A percentile compares a stretch with the other conserved stretches of the same genome.
phyloP scores from a whole-genome alignment of 2,888 invertebrate genomes.

The Apamea sordens region DNA sequence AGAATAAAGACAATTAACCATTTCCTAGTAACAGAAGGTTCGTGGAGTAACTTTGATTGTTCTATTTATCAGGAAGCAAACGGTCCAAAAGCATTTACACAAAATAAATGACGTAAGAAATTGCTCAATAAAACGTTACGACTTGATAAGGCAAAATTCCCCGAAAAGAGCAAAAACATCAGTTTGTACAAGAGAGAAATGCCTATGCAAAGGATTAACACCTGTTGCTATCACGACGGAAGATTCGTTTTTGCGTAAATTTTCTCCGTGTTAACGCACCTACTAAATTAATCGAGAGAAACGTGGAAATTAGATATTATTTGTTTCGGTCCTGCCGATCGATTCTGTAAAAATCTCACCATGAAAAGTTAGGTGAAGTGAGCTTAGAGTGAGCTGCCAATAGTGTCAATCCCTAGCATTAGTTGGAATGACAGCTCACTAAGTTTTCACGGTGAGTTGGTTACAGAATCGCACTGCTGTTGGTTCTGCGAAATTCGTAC shows the following conservation, averaged over 20 bases:
- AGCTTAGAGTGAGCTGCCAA: no score
- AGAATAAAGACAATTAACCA: background rate
- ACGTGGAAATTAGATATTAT: slow-evolving; percentile 37
- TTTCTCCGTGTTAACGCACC: slow-evolving; percentile 15
- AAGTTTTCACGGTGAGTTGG: no score
- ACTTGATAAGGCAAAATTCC: slow-evolving; percentile 57
- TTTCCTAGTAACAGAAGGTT: slow-evolving; percentile 13
- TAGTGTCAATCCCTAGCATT: no score
- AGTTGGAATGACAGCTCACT: no score
- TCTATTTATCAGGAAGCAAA: slow-evolving; percentile 44
- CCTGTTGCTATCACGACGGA: slow-evolving; percentile 49
- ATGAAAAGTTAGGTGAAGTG: no score
- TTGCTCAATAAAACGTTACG: slow-evolving; percentile 58
- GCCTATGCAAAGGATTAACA: slow-evolving; percentile 54
- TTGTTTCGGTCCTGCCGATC: slow-evolving; percentile 31
- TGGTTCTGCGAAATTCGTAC: slow-evolving; percentile 22
- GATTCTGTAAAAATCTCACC: no score
- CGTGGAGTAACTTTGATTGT: slow-evolving; percentile 19
- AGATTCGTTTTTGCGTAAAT: slow-evolving; percentile 43
- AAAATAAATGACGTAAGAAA: slow-evolving; percentile 54
- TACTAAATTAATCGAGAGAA: slow-evolving; percentile 33
- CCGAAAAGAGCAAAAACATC: slow-evolving; percentile 37
- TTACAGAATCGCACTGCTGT: no score
- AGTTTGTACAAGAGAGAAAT: slow-evolving; percentile 35
- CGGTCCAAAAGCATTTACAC: slow-evolving; percentile 23